Conservation (phyloP, 2,113 vertebrate genomes). For the Ctenodactylus gundi region DNA sequence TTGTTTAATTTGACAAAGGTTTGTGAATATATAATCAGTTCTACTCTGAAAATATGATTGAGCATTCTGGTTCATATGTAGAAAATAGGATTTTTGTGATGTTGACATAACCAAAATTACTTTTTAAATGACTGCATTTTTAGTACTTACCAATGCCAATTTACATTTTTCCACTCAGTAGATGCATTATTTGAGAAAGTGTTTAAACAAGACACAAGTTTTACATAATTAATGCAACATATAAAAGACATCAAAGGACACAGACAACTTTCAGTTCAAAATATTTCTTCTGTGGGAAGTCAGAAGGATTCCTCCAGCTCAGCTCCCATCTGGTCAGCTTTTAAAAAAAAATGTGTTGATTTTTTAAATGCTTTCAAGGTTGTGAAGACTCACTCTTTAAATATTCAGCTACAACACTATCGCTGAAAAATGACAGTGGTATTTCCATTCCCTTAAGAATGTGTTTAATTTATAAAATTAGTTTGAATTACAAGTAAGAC, state of each 20-base stretch:
- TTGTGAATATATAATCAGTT: background rate
- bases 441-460: background rate
- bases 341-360: slow-evolving; percentile 18
- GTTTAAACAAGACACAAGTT: background rate
- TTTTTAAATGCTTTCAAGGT: slow-evolving; percentile 5
- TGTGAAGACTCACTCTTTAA: slow-evolving; percentile 24
- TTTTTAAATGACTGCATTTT: background rate
- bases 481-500: background rate
- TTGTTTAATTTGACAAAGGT: background rate
- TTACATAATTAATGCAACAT: background rate
- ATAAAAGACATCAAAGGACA: background rate
- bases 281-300: background rate
- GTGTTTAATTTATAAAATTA: slow-evolving; percentile 51
- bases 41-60: background rate
- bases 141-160: background rate
- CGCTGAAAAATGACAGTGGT: background rate
- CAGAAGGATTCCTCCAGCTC: background rate
- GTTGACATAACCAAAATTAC: background rate
- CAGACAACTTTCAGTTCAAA: background rate
- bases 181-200: background rate
- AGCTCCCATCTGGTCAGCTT: slow-evolving; percentile 13
- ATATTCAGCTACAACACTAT: slow-evolving; percentile 31
- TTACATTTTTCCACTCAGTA: background rate
- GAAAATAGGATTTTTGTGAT: background rate
- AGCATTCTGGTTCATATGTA: background rate